phyloP scores from a whole-genome alignment of 2,797 vertebrate species.

The Sebastes kiyomatsui region DNA sequence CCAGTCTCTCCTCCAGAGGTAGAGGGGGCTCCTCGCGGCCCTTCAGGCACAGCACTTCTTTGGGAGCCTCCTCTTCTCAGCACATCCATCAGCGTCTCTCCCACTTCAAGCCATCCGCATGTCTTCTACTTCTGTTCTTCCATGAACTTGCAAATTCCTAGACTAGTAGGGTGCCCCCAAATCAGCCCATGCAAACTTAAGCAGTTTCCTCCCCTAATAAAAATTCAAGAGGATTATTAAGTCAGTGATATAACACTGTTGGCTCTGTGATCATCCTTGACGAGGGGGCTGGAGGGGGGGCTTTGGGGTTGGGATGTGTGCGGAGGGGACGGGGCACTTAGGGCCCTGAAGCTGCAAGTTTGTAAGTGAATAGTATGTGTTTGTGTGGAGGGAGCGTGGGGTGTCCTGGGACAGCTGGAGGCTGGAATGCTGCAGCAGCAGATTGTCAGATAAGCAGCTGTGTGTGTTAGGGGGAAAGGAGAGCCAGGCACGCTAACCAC shows the following conservation, averaged over 20 bases:
- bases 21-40: constrained; percentile 60
- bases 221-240: constrained; percentile 47
- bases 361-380: constrained; percentile 50
- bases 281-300: not conserved
- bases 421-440: constrained; percentile 74
- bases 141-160: constrained; percentile 36
- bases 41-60: constrained; percentile 33
- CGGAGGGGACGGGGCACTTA: constrained; percentile 17
- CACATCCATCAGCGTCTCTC: not conserved
- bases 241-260: constrained; percentile 52
- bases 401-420: constrained; percentile 77
- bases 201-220: constrained; percentile 31
- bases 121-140: constrained; percentile 16
- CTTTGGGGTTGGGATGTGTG: constrained; percentile 7
- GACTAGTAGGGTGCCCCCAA: constrained; percentile 19
- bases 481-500: constrained; percentile 70
- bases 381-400: constrained; percentile 57
- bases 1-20: constrained; percentile 56
- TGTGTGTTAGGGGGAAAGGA: constrained; percentile 61
- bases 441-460: constrained; percentile 80
- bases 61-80: constrained; percentile 17
- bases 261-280: constrained; percentile 37
- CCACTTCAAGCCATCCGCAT: constrained; percentile 14
- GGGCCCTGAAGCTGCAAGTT: constrained; percentile 40
- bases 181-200: constrained; percentile 27